A percentile compares a stretch with the other conserved stretches of the same genome.
phyloP scores from a whole-genome alignment of 2,113 vertebrate genomes.

The Cygnus atratus region DNA sequence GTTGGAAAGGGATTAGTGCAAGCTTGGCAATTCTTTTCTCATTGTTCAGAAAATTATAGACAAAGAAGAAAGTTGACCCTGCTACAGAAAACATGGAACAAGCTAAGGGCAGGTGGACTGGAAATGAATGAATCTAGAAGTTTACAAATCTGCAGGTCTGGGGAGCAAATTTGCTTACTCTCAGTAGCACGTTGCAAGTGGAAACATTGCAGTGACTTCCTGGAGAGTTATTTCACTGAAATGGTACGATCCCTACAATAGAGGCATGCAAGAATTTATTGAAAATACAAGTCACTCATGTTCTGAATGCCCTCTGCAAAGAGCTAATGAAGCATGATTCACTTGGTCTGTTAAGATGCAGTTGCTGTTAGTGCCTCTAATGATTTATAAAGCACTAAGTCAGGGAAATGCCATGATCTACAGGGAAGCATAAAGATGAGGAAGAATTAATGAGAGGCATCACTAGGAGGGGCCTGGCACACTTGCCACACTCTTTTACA shows the following conservation, averaged over 20 bases:
- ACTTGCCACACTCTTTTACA: fast-evolving
- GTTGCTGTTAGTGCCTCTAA: background rate
- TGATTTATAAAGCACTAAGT: background rate
- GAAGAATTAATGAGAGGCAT: background rate
- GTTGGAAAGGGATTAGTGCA: background rate
- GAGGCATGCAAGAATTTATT: background rate
- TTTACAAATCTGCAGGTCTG: background rate
- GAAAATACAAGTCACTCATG: fast-evolving
- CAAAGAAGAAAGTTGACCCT: background rate
- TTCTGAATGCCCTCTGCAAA: background rate
- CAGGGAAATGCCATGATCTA: background rate
- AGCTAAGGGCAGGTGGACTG: background rate
- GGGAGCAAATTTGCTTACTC: background rate
- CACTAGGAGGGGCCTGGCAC: background rate
- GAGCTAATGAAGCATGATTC: background rate
- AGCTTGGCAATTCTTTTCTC: background rate
- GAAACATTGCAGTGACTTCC: background rate
- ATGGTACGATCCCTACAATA: fast-evolving
- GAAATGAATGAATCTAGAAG: background rate
- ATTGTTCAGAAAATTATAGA: background rate
- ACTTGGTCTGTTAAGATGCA: background rate
- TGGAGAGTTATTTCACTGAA: background rate
- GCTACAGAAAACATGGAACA: background rate
- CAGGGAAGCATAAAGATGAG: background rate
- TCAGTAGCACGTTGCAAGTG: background rate